Evolutionary conservation across 2,797 vertebrate genomes (phyloP), one percentile per base, ranked within the genome.

Genomic region (Hippoglossus hippoglossus): DNA sequence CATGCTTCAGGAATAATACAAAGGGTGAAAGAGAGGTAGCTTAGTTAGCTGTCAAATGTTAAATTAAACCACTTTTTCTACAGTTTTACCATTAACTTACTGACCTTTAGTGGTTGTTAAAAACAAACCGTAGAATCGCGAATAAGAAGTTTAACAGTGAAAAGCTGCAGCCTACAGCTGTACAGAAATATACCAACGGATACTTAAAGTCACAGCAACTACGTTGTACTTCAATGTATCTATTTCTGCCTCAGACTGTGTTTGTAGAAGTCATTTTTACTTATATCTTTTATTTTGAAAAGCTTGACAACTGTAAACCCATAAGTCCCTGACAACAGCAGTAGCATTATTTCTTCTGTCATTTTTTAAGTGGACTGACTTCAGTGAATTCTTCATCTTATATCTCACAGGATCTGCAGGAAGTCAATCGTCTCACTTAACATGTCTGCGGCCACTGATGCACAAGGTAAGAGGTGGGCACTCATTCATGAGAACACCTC

Each of bases 401-500:
- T 34, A 12, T 8, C 10, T 52, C 22, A 46, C 50, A 72, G 50
- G 19, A 74, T 53, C 52, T 11, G 12, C 21, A 46, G 57, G 53
- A 73, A 54, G 21, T 63, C 54, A 72, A 22, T 15, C 8, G 44
- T 31, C 6, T 21, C 53, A 66, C 22, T 55, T 57, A 22, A 3
- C 25, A 31, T 49, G 44, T 56, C 46, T 51, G 61, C 69, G 66
- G 58, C 55, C 63, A 87, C 88, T 85, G 85, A 91, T 47, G 70
- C 87, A 41, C 86, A 72, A 76, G 79, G 91, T 92, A 87, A 87
- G 69, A 55, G 18, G 24, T 3, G 3, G 24, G n/a, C 3, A 51
- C 1, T 19, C 4, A 51, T 65, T 16, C 13, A 46, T 6, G 44
- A 18, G 24, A 49, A 49, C 47, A 3, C 10, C 47, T 8, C 47